A percentile compares a stretch with the other conserved stretches of the same genome.
Evolutionary conservation across 2,113 vertebrate species (phyloP).

Genomic region (Gobiocypris rarus): DNA sequence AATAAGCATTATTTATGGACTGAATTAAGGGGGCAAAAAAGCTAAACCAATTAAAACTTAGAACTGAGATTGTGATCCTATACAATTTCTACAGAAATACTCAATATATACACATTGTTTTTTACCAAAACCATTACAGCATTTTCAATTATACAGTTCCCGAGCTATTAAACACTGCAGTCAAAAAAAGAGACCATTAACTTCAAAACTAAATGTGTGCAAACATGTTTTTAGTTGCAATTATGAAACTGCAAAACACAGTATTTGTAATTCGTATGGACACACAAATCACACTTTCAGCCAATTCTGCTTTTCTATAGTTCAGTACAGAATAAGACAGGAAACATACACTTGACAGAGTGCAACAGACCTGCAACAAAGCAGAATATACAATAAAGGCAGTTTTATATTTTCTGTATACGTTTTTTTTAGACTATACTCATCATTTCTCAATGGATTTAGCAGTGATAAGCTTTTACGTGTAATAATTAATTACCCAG

Average conservation of each 20-base stretch:
- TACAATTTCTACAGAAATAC: not conserved
- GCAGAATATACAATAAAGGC: not conserved
- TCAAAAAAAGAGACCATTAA: not conserved
- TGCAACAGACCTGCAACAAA: not conserved
- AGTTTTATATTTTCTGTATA: not conserved
- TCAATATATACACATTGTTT: slow-evolving; percentile 6
- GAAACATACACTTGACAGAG: not conserved
- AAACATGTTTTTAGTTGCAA: not conserved
- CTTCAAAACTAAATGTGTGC: not conserved
- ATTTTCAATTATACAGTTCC: not conserved
- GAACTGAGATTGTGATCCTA: not conserved
- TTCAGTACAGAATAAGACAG: not conserved
- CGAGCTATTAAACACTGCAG: slow-evolving; percentile 8
- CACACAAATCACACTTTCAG: not conserved
- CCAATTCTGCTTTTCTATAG: not conserved
- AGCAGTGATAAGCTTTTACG: not conserved
- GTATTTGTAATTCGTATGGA: not conserved
- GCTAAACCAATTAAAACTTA: not conserved
- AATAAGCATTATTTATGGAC: not conserved
- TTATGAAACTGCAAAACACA: not conserved
- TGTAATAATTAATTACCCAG: not conserved
- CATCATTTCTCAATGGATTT: not conserved
- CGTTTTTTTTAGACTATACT: not conserved
- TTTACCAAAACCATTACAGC: not conserved
- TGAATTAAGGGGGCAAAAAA: not conserved